Base-by-base conservation (phyloP, 2,113 vertebrate species). In the Pterocles burchelli region DNA sequence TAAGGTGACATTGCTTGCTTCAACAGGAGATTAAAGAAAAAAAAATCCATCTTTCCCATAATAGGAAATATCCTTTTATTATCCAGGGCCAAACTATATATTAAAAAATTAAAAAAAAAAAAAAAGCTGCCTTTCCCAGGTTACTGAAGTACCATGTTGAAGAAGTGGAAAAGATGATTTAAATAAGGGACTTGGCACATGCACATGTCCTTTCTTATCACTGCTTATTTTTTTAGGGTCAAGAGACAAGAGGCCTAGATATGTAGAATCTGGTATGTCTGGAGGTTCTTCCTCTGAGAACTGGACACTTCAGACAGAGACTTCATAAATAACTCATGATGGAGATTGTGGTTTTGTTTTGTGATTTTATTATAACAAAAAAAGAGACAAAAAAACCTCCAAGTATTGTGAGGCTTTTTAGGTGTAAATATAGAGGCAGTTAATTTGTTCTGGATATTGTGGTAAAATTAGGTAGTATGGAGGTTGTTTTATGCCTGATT, bases 1-100 rank as follows among this genome's bases (percentile, higher is more conserved):
- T 83, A 72, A 77, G 91, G 67, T 91, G 93, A 80, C 62, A 57
- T 87, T 76, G 74, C 85, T 94, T 85, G 63, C 59, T 80, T 88
- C 72, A 90, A 74, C 52, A 63, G 67, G 59, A 83, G 91, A 82
- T 79, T 78, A 90, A 92, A 90, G 68, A 66, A 58, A 94, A 36
- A 36, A 49, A 94, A 74, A 73, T 83, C 66, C 14, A 3, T 29
- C 67, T 91, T 88, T 74, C 14, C 67, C 33, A 4, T 63, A 48
- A 36, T 77, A 62, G 62, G 71, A 86, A 85, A 62, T 70, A 77
- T 5, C 9, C 55, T 19, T 48, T 73, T 78, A 59, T 77, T 81
- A 52, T 55, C 16, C 5, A 7, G 12, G 85, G 21, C 19, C 24
- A 31, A 66, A 70, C 13, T 20, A 48, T 24, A 33, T 62, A 36